Conservation (phyloP, 1,140 invertebrate species). For the Caenorhabditis remanei region DNA sequence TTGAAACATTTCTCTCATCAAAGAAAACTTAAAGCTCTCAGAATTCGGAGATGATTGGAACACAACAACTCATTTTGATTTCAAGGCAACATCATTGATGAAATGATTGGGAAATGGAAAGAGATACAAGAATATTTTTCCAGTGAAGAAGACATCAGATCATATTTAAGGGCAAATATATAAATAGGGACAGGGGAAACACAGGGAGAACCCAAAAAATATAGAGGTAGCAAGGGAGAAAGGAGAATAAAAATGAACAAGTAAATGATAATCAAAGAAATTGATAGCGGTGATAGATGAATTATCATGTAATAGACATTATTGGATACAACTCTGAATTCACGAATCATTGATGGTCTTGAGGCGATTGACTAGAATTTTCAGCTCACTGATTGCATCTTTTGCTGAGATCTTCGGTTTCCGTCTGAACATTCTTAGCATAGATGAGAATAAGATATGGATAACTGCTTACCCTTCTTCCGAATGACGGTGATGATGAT, state of each 20-base stretch:
- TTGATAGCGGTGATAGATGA: neutral
- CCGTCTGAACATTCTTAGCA: neutral
- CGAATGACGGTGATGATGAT: neutral
- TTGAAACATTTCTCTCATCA: neutral
- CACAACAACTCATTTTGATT: neutral
- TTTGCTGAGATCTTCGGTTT: neutral
- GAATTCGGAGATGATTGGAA: neutral
- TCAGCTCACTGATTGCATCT: conserved; percentile 11
- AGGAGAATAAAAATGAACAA: too few relatives aligned
- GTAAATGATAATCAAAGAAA: neutral
- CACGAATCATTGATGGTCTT: conserved; percentile 17
- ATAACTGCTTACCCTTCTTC: neutral
- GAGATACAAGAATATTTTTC: too few relatives aligned
- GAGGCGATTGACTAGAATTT: neutral
- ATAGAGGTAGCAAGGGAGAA: too few relatives aligned
- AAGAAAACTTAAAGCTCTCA: conserved; percentile 32
- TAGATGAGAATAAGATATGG: neutral
- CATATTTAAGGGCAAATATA: too few relatives aligned
- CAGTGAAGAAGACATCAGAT: too few relatives aligned
- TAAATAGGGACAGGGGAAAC: neutral
- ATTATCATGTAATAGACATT: too few relatives aligned
- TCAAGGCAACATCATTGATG: neutral
- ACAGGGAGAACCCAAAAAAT: neutral
- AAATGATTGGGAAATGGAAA: neutral
- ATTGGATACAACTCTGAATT: neutral